Evolutionary conservation across 2,888 invertebrate species (phyloP), one percentile per base, ranked within the genome.

Genomic region (Nebria brevicollis): DNA sequence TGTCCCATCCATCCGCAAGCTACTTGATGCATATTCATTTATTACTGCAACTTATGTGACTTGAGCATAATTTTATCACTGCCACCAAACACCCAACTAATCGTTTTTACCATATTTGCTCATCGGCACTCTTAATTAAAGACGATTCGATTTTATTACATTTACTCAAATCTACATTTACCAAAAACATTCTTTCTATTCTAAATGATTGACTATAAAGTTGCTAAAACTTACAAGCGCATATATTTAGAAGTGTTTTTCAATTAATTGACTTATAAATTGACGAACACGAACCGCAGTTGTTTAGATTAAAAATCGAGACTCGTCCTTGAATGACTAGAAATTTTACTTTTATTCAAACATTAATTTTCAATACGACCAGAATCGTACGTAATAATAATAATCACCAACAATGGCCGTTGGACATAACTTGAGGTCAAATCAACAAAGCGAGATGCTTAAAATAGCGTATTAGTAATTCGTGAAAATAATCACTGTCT

Each of bases 1-100:
- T 20, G 20, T 20, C 20, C 15, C 70, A 70, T 70, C 25, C 70
- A 26, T 26, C 34, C 34, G 70, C 70, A 26, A 13, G 70, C 70
- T 13, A 34, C 70, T 70, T 70, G 70, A 25, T 70, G 70, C 25
- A 70, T 70, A 70, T 70, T 70, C 70, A 70, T 70, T 54, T 8
- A 26, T 25, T 70, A 70, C 34, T 20, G 70, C 25, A 70, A 70
- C 70, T 25, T 70, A 70, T 70, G 70, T 70, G 70, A 70, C 70
- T 25, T 13, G 15, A 7, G 70, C 15, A 70, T 70, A 70, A 70
- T 70, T 70, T 70, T 26, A 70, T 70, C 70, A 70, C 26, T 70
- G 25, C 70, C 25, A 70, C 26, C 70, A 70, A 11, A 70, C 70
- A 70, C 70, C 20, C 13, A 11, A 26, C 25, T 26, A 43, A 43